phyloP scores from a whole-genome alignment of 2,113 vertebrate genomes.

The Hiodon alosoides region DNA sequence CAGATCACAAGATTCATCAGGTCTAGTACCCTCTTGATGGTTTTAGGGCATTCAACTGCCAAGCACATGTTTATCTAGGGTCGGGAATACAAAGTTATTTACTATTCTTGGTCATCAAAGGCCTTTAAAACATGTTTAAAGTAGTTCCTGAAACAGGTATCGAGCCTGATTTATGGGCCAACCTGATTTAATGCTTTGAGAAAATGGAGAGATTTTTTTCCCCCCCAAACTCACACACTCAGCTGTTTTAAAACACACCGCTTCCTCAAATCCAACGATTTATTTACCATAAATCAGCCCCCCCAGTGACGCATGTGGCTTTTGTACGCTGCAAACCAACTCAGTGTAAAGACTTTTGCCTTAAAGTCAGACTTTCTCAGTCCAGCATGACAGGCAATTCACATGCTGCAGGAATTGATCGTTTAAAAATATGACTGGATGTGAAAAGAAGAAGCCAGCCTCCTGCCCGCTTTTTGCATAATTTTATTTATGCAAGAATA shows the following conservation, averaged over 20 bases:
- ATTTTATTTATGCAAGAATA: too few species aligned
- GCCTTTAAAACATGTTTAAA: slow-evolving; percentile 26
- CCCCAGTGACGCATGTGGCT: background rate
- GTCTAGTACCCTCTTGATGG: slow-evolving; percentile 36
- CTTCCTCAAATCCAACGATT: slow-evolving; percentile 21
- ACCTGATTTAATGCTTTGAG: slow-evolving; percentile 21
- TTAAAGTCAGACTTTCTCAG: background rate
- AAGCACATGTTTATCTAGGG: slow-evolving; percentile 35
- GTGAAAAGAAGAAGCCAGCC: background rate
- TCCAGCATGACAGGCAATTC: background rate
- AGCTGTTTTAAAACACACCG: slow-evolving; percentile 7
- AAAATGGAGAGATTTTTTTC: slow-evolving; percentile 27
- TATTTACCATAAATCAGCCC: slow-evolving; percentile 25
- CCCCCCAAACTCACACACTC: slow-evolving; percentile 10
- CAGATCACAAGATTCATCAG: slow-evolving; percentile 34
- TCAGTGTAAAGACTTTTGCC: background rate
- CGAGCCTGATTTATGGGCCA: slow-evolving; percentile 34
- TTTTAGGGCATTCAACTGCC: slow-evolving; percentile 22
- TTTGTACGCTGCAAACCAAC: background rate
- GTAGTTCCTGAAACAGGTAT: slow-evolving; percentile 33
- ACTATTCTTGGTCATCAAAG: slow-evolving; percentile 35
- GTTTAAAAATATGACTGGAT: background rate
- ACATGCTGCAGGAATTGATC: background rate
- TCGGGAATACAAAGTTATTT: slow-evolving; percentile 21
- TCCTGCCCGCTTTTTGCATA: background rate